These are phyloP conservation scores for Petrolisthes manimaculis DNA, from an alignment of 2,888 invertebrate genomes.

Conservation along the genomic window DNA sequence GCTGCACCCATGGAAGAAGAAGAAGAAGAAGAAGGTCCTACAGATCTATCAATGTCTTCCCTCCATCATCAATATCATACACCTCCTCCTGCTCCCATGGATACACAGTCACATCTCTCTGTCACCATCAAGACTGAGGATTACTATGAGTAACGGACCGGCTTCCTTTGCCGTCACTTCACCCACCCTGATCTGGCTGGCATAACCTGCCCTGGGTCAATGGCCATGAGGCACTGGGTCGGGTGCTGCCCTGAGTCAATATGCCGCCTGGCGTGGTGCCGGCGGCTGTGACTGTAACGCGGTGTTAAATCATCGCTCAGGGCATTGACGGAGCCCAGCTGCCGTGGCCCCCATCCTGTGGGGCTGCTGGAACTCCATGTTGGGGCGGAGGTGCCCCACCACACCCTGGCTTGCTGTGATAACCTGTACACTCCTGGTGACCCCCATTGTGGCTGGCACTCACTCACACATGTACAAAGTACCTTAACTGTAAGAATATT, in stretches of 20 bases:
- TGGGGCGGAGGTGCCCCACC: not conserved
- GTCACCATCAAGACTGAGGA: slow-evolving; percentile 54
- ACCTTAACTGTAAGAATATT: slow-evolving; percentile 50
- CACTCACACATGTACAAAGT: slow-evolving; percentile 58
- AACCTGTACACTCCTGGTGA: slow-evolving; percentile 51
- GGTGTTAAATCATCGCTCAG: slow-evolving; percentile 45
- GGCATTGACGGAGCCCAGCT: slow-evolving; percentile 59
- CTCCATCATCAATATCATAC: slow-evolving; percentile 56
- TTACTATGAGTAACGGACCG: slow-evolving; percentile 47
- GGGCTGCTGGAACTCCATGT: slow-evolving; percentile 31
- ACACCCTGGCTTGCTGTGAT: slow-evolving; percentile 61
- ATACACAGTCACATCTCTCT: slow-evolving; percentile 48
- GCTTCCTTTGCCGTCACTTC: not conserved
- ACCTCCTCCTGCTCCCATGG: slow-evolving; percentile 49
- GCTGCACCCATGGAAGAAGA: slow-evolving; percentile 67
- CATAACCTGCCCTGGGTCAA: slow-evolving; percentile 37
- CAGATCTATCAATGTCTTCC: slow-evolving; percentile 77
- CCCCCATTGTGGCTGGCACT: slow-evolving; percentile 53
- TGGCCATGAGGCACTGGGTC: slow-evolving; percentile 51
- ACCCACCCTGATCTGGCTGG: slow-evolving; percentile 18
- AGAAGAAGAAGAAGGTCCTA: slow-evolving; percentile 77
- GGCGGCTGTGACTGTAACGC: slow-evolving; percentile 51
- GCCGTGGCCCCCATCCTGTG: slow-evolving; percentile 20
- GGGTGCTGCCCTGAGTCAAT: slow-evolving; percentile 47
- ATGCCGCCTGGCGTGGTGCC: slow-evolving; percentile 21